Evolutionary conservation across 1,140 invertebrate species (phyloP).

Genomic region (Rhagoletis zephyria): DNA sequence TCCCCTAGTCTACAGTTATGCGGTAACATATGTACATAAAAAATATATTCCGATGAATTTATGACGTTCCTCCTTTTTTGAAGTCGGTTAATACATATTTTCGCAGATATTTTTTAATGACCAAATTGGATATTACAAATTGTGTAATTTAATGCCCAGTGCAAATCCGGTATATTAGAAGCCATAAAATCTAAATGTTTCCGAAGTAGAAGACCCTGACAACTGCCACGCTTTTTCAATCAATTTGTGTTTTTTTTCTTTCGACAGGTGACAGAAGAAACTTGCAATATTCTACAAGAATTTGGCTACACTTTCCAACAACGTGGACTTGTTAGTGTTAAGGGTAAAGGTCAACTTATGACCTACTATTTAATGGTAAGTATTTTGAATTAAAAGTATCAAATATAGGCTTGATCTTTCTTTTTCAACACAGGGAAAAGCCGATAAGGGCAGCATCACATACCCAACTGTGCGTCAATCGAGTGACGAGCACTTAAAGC

Average conservation of each 20-base stretch:
- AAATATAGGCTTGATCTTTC: background rate
- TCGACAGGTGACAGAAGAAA: conserved; percentile 92
- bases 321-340: conserved; percentile 91
- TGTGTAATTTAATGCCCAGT: too few relatives aligned
- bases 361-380: conserved; percentile 90
- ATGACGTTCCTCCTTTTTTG: too few relatives aligned
- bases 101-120: too few relatives aligned
- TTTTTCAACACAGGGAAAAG: conserved; percentile 40
- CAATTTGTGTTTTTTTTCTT: background rate
- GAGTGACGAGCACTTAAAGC: background rate
- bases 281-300: conserved; percentile 85
- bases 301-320: conserved; percentile 94
- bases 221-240: too few relatives aligned
- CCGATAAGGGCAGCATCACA: background rate
- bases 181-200: too few relatives aligned
- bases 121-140: too few relatives aligned
- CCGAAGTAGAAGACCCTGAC: too few relatives aligned
- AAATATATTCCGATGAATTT: too few relatives aligned
- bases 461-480: background rate
- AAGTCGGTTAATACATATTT: too few relatives aligned
- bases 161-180: too few relatives aligned
- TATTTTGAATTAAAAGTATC: background rate
- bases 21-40: too few relatives aligned
- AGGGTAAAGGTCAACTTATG: conserved; percentile 95
- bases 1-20: too few relatives aligned